These are phyloP conservation scores for Meganola albula DNA, from an alignment of 2,888 invertebrate species.

Conservation along the genomic window DNA sequence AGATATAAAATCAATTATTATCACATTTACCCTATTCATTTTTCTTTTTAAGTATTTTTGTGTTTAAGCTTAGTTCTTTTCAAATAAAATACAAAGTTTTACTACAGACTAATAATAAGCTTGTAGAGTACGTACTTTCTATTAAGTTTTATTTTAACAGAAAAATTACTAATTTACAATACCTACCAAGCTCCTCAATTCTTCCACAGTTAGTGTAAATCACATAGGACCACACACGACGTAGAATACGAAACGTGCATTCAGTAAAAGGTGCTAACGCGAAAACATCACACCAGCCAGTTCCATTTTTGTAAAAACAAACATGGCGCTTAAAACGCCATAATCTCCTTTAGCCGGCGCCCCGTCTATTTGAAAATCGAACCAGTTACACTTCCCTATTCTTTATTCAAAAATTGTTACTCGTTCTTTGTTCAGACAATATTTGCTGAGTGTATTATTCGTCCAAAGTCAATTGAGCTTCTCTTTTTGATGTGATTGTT, in stretches of 20 bases:
- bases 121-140: too few relatives aligned
- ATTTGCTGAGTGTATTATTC: conserved; percentile 50
- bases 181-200: conserved; percentile 19
- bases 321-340: conserved; percentile 62
- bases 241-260: conserved; percentile 50
- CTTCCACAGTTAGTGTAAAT: neutral
- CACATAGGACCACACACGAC: conserved; percentile 61
- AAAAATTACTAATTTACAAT: too few relatives aligned
- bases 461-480: conserved; percentile 45
- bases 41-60: too few relatives aligned
- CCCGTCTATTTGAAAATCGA: conserved; percentile 56
- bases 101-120: conserved; percentile 17
- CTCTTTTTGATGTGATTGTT: conserved; percentile 22
- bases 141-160: too few relatives aligned
- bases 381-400: conserved; percentile 55
- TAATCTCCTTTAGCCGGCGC: conserved; percentile 68
- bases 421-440: conserved; percentile 59
- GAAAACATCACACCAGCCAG: conserved; percentile 56
- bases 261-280: conserved; percentile 74
- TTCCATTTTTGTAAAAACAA: conserved; percentile 65
- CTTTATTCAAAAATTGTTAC: conserved; percentile 62
- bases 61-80: too few relatives aligned
- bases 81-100: too few relatives aligned
- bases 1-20: too few relatives aligned
- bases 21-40: too few relatives aligned